Evolutionary conservation across 1,140 invertebrate genomes (phyloP), one percentile per base, ranked within the genome.

Genomic region (Pinna nobilis): DNA sequence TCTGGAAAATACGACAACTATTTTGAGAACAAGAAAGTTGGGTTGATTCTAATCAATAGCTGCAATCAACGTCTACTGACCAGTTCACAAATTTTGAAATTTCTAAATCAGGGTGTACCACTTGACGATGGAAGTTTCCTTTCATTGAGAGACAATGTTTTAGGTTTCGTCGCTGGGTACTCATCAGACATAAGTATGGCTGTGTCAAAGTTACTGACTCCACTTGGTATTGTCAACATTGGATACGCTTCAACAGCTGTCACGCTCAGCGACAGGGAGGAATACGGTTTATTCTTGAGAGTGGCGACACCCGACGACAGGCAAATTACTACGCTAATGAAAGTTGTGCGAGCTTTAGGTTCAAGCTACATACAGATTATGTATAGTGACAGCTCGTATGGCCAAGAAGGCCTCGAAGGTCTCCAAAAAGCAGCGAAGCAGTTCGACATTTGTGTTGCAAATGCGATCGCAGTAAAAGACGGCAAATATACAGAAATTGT

Each of bases 321-420:
- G 20, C 51, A 68, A 39, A 20, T 39, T 32, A 20, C 9, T 1
- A 53, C 51, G 15, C 55, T 68, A 28, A 57, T 57, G 0, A 9
- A 57, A 41, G 37, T 68, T 1, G 37, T 68, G 1, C 28, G 35
- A 57, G 32, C 55, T 32, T 30, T 32, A 32, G 20, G 23, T 15
- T 68, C 65, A n/a, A 7, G 32, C 7, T 68, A 68, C 13, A 57
- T 68, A 15, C 65, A 68, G 25, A 25, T 68, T 11, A 7, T 68
- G 3, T 68, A 68, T 28, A 68, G 65, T 33, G 20, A 57, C n/a
- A 53, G 65, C 3, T 41, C 50, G 0, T 68, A 68, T 47, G 65
- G 65, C 1, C 50, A 68, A 41, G 51, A n/a, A 15, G 50, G 50
- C 2, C 28, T 20, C 41, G 51, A 68, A n/a, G 30, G 13, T 6